Conservation (phyloP, 2,888 invertebrate genomes). For the Hipparchia sbordonii region DNA sequence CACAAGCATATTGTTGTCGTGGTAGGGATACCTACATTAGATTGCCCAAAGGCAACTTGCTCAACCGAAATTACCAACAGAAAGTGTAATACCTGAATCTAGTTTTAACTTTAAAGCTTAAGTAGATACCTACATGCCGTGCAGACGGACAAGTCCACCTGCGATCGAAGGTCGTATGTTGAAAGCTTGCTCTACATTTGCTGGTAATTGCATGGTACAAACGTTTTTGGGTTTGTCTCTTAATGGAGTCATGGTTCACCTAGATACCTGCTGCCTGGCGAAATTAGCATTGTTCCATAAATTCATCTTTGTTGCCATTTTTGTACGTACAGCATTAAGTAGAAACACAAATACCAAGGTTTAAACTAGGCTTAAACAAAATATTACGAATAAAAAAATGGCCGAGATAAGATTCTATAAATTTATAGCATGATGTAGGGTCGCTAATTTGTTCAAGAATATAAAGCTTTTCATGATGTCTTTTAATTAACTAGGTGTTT, state of each 20-base stretch:
- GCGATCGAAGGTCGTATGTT: constrained; percentile 43
- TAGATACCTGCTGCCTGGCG: constrained; percentile 12
- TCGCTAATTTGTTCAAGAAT: too few species aligned
- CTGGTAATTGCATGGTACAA: constrained; percentile 41
- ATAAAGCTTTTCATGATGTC: neutral
- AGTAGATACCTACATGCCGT: constrained; percentile 6
- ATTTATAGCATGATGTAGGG: too few species aligned
- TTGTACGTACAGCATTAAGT: neutral
- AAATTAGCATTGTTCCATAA: constrained; percentile 20
- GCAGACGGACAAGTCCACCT: constrained; percentile 38
- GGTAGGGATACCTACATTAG: constrained; percentile 5
- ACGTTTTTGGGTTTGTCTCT: constrained; percentile 43
- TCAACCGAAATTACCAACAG: constrained; percentile 19
- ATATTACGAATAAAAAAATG: neutral
- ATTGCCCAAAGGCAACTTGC: constrained; percentile 10
- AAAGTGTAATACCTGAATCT: constrained; percentile 16
- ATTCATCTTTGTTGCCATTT: constrained; percentile 11
- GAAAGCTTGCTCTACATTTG: constrained; percentile 44
- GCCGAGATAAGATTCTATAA: too few species aligned
- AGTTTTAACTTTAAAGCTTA: constrained; percentile 26
- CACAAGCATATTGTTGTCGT: neutral
- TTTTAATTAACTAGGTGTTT: neutral
- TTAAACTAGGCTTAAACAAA: neutral
- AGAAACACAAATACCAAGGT: neutral
- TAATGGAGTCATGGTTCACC: constrained; percentile 34